A percentile compares a stretch with the other conserved stretches of the same genome.
phyloP scores from a whole-genome alignment of 2,113 vertebrate species.

The Reinhardtius hippoglossoides region DNA sequence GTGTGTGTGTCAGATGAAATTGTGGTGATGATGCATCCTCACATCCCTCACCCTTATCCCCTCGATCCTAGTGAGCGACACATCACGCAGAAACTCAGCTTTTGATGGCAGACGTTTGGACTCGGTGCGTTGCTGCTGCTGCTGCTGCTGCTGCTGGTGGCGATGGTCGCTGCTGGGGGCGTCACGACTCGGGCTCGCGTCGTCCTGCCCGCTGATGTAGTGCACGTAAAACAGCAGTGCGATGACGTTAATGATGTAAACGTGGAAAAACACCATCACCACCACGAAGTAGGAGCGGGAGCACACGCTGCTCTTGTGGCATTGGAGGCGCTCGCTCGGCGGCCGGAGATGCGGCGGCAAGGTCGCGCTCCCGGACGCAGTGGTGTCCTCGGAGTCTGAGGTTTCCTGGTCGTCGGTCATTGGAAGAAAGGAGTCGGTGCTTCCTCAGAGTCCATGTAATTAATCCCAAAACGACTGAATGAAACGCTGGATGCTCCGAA shows the following conservation, averaged over 20 bases:
- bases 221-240: slow-evolving; percentile 93
- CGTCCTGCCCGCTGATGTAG: slow-evolving; percentile 87
- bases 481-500: not conserved
- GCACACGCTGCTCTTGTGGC: slow-evolving; percentile 88
- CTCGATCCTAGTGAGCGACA: slow-evolving; percentile 87
- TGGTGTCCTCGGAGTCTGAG: slow-evolving; percentile 52
- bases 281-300: slow-evolving; percentile 96
- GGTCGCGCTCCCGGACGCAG: slow-evolving; percentile 49
- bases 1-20: not conserved
- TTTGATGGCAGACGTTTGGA: slow-evolving; percentile 52
- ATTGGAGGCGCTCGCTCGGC: slow-evolving; percentile 79
- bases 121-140: slow-evolving; percentile 24
- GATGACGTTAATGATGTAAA: slow-evolving; percentile 95
- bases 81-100: slow-evolving; percentile 53
- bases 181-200: slow-evolving; percentile 47
- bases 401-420: slow-evolving; percentile 73
- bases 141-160: not conserved
- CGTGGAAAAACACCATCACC: slow-evolving; percentile 94
- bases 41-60: slow-evolving; percentile 90
- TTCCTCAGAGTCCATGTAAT: slow-evolving; percentile 32
- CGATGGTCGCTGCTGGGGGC: slow-evolving; percentile 26
- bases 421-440: slow-evolving; percentile 1
- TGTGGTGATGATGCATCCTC: not conserved
- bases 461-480: not conserved
- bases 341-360: slow-evolving; percentile 54